Evolutionary conservation across 2,797 vertebrate genomes (phyloP), one percentile per base, ranked within the genome.

Genomic region (Botia kubotai): DNA sequence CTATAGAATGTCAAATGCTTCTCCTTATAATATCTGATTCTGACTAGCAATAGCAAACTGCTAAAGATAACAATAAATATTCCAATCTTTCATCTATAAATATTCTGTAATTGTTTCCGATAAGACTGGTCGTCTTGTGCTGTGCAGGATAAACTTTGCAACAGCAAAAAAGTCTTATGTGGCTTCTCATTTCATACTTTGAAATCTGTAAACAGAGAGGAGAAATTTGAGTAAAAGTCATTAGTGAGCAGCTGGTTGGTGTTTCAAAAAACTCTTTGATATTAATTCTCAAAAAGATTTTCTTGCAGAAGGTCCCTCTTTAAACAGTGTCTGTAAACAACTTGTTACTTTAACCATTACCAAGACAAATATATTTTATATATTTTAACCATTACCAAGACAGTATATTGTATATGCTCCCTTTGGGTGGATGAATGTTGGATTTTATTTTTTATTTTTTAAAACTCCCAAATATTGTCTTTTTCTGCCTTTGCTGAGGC

Each of bases 401-500:
- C 12, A 58, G 53, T 39, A 57, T 26, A 46, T 16, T 26, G 4
- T n/a, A 60, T 60, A 14, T 19, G 17, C 10, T 68, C 66, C 1
- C 19, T 67, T 55, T 67, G 21, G 19, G 33, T 39, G 21, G 3
- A 36, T 57, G 5, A 67, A 46, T 46, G 4, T 55, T 55, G 50
- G 8, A 8, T 26, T 26, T 26, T 57, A 26, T 55, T 29, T 33
- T 65, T n/a, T 57, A 43, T 13, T 26, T 26, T 26, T 26, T 1
- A 26, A 26, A 26, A 78, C 60, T 0, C 16, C 12, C 23, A 11
- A 16, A 33, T 29, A 16, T 5, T 63, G 13, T 53, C 26, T n/a
- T 65, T 36, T 65, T 36, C 43, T 71, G 4, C 26, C 19, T 72
- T 66, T 79, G 58, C 60, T 65, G 60, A 65, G 48, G 0, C 16